Conservation (phyloP, 2,797 vertebrate species). For the Esox masquinongy region DNA sequence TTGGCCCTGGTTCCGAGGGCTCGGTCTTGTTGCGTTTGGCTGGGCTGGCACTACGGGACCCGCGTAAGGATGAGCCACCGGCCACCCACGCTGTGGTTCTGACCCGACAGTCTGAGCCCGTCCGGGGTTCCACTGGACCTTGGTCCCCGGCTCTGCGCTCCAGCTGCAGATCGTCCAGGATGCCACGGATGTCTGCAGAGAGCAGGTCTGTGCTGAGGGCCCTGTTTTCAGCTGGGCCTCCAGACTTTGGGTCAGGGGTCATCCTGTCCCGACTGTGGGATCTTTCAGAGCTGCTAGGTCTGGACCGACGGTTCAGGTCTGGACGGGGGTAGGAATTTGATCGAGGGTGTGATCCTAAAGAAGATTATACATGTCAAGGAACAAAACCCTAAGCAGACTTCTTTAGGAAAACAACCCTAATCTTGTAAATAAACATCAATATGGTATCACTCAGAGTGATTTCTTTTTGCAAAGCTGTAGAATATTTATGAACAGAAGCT, state of each 20-base stretch:
- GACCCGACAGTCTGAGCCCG: slow-evolving; percentile 55
- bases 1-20: slow-evolving; percentile 71
- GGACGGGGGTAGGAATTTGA: slow-evolving; percentile 56
- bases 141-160: slow-evolving; percentile 62
- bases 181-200: slow-evolving; percentile 86
- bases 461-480: too few relatives aligned
- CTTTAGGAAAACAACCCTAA: too few relatives aligned
- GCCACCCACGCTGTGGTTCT: slow-evolving; percentile 35
- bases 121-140: slow-evolving; percentile 55
- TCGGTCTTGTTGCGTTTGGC: slow-evolving; percentile 70
- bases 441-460: too few relatives aligned
- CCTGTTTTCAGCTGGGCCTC: slow-evolving; percentile 20
- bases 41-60: slow-evolving; percentile 83
- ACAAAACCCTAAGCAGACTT: not conserved
- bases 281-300: slow-evolving; percentile 56
- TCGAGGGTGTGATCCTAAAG: slow-evolving; percentile 53
- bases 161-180: slow-evolving; percentile 91
- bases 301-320: slow-evolving; percentile 44
- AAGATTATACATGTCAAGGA: slow-evolving; percentile 2
- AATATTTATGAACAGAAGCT: too few relatives aligned
- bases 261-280: slow-evolving; percentile 33
- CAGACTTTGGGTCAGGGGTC: not conserved
- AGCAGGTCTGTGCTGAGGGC: slow-evolving; percentile 77
- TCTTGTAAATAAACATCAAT: too few relatives aligned
- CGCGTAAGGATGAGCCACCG: slow-evolving; percentile 49